Evolutionary conservation across 2,113 vertebrate genomes (phyloP).

Genomic region (Sisor rabdophorus): DNA sequence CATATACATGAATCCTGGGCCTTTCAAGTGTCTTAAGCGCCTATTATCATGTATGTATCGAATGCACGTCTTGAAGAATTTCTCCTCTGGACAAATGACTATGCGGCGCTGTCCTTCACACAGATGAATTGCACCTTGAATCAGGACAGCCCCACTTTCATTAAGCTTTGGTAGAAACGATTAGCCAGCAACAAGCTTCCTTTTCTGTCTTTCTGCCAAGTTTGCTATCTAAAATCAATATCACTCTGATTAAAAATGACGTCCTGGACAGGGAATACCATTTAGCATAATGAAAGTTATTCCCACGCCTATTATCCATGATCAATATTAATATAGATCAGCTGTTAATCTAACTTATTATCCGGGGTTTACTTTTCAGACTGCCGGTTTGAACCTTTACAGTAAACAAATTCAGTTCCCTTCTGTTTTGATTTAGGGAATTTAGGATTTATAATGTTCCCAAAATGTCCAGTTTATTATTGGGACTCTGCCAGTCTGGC

Average conservation of each 20-base stretch:
- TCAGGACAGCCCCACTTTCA: constrained; percentile 43
- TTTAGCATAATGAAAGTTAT: constrained; percentile 36
- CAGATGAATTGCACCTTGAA: constrained; percentile 48
- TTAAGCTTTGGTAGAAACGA: constrained; percentile 34
- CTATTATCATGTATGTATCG: neutral
- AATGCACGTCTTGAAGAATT: constrained; percentile 3
- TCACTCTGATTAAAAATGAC: constrained; percentile 37
- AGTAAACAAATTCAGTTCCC: no score
- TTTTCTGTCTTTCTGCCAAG: constrained; percentile 17
- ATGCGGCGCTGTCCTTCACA: constrained; percentile 27
- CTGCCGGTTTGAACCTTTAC: constrained; percentile 2
- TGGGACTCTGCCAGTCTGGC: no score
- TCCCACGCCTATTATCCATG: constrained; percentile 22
- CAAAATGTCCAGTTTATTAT: no score
- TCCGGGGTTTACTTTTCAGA: constrained; percentile 4
- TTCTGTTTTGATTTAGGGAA: no score
- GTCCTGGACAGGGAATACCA: constrained; percentile 41
- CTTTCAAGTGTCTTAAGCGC: neutral
- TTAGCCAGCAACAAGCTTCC: constrained; percentile 16
- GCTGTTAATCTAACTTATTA: constrained; percentile 8
- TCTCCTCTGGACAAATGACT: constrained; percentile 33
- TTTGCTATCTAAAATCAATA: constrained; percentile 41
- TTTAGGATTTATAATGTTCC: no score
- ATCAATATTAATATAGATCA: constrained; percentile 40
- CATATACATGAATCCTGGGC: neutral